Base-by-base conservation (phyloP, 2,113 vertebrate species). In the Oceanodroma tethys region DNA sequence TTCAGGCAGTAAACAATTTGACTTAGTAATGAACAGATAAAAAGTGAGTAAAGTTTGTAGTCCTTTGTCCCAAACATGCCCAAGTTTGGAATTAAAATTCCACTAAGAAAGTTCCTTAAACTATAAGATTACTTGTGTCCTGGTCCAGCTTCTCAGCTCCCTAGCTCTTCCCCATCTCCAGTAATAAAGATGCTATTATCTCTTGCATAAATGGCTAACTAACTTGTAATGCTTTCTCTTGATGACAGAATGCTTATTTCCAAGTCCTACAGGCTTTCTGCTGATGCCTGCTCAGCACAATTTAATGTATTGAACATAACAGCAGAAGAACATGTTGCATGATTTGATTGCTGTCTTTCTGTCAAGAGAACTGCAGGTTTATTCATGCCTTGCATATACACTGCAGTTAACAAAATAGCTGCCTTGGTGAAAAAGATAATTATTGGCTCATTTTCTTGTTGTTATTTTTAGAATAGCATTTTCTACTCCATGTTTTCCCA, bases 261-360 rank as follows among this genome's bases (percentile, higher is more conserved):
- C 27, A 55, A 52, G 47, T 72, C 43, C 40, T 93, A 65, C 50
- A 53, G 70, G 53, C 62, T 91, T 95, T 72, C 62, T 68, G 62
- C 50, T 96, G 81, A 73, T 90, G 86, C 38, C 58, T 91, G 48
- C 34, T 93, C 66, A 94, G 67, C 58, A 95, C 0, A 3, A 80
- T 62, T 88, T 78, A 94, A 70, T 63, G n/a, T 63, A 88, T 78
- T 74, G 67, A 95, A 90, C 70, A 74, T 43, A 66, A 86, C 94
- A 97, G 59, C 53, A 76, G 62, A 82, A 81, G 58, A 94, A 66
- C 16, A 48, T 62, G 40, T 75, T 91, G 53, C 47, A 34, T 86
- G 59, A 76, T 70, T 96, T 93, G 88, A 91, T 95, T 90, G 91
- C 81, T 95, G 5, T 71, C 78, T 93, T 85, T 93, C 81, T 96